These are phyloP conservation scores for Hypotaenidia okinawae DNA, from an alignment of 2,797 vertebrate genomes.

Conservation along the genomic window DNA sequence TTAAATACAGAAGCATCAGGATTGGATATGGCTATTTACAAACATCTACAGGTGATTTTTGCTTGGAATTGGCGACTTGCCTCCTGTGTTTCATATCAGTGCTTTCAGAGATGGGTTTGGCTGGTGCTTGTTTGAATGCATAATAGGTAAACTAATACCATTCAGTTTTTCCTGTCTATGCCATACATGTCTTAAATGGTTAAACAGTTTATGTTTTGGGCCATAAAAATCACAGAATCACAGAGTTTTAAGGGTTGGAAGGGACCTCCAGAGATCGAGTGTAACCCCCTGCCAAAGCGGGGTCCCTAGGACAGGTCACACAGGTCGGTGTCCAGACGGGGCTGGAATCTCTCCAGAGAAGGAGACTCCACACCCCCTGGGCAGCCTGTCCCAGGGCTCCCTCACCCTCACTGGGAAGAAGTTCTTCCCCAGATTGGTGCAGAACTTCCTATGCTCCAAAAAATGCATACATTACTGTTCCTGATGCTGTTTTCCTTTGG, in stretches of 20 bases:
- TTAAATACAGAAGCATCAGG: neutral
- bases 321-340: no score
- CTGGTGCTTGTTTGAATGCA: neutral
- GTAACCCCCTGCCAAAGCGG: no score
- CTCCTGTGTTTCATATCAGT: neutral
- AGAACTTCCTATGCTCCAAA: no score
- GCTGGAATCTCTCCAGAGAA: no score
- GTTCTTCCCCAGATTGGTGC: no score
- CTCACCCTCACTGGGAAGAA: no score
- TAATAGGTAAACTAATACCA: neutral
- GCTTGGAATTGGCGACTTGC: neutral
- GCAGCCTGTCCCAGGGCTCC: no score
- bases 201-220: neutral
- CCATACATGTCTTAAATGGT: neutral
- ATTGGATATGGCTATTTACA: neutral
- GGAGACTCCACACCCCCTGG: no score
- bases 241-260: no score
- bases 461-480: neutral
- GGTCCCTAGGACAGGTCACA: no score
- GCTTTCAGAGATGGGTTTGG: neutral
- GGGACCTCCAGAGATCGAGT: no score
- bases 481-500: neutral
- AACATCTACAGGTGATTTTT: neutral
- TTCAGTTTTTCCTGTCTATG: neutral
- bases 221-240: neutral